These are phyloP conservation scores for Synergus laeviventris DNA, from an alignment of 2,888 invertebrate genomes.

Conservation along the genomic window DNA sequence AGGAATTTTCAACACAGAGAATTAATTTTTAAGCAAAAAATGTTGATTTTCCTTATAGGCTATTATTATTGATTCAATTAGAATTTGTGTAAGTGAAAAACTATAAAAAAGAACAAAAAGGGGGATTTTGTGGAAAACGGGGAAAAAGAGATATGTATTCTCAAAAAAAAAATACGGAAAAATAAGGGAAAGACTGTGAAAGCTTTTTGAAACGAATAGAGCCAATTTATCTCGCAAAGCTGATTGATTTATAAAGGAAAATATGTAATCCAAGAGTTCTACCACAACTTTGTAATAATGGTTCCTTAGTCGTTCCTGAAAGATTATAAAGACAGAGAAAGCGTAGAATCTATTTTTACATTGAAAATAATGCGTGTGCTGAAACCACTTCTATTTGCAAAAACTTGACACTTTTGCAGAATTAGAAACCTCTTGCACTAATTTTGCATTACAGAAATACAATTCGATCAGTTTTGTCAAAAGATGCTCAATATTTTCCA, in stretches of 20 bases:
- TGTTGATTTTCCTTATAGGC: too few species aligned
- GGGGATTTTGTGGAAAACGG: too few species aligned
- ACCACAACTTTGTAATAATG: constrained; percentile 49
- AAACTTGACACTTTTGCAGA: constrained; percentile 29
- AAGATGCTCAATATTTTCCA: constrained; percentile 18
- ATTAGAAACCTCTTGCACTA: background rate
- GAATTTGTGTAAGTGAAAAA: too few species aligned
- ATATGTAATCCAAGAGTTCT: constrained; percentile 34
- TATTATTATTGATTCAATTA: too few species aligned
- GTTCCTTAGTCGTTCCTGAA: constrained; percentile 65
- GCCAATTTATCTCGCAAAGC: background rate
- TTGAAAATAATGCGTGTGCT: constrained; percentile 50
- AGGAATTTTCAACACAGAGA: too few species aligned
- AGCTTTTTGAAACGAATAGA: background rate
- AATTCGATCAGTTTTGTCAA: background rate
- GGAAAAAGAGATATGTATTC: too few species aligned
- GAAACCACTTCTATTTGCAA: constrained; percentile 61
- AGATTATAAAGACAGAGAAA: constrained; percentile 50
- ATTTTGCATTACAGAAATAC: background rate
- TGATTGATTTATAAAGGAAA: constrained; percentile 8
- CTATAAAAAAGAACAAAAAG: too few species aligned
- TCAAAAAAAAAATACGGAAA: too few species aligned
- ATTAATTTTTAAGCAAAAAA: too few species aligned
- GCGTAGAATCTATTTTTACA: constrained; percentile 67
- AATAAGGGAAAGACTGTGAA: too few species aligned